These are phyloP conservation scores for Mnemiopsis leidyi DNA, from an alignment of 37 sponge, comb jelly and placozoan species.

Conservation along the genomic window DNA sequence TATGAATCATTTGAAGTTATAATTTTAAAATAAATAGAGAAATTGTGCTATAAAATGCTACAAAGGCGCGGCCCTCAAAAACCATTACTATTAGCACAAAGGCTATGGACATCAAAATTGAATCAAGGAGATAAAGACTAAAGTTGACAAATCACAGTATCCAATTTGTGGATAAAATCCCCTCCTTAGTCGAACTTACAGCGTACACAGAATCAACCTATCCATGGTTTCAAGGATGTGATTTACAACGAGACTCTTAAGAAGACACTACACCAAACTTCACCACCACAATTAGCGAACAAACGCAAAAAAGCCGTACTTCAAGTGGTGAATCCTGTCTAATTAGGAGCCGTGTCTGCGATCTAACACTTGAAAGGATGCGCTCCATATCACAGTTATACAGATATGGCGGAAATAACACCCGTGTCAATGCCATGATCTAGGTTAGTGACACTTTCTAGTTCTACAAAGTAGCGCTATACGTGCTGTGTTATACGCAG, in stretches of 20 bases:
- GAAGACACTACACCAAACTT: too few species aligned
- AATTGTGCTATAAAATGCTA: too few species aligned
- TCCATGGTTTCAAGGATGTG: not conserved
- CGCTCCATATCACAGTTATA: too few species aligned
- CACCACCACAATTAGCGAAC: too few species aligned
- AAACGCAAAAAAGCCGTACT: not conserved
- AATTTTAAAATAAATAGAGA: too few species aligned
- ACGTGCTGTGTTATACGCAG: too few species aligned
- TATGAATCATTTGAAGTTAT: too few species aligned
- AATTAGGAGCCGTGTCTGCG: not conserved
- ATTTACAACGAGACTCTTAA: too few species aligned
- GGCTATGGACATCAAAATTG: not conserved
- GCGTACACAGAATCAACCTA: not conserved
- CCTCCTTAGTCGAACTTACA: not conserved
- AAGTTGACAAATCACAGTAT: not conserved
- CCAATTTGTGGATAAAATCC: not conserved
- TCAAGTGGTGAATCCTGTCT: not conserved
- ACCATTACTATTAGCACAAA: not conserved
- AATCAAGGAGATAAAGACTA: not conserved
- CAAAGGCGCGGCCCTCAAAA: not conserved
- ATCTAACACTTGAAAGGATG: not conserved
- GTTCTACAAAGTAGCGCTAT: too few species aligned
- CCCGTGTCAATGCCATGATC: too few species aligned
- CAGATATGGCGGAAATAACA: too few species aligned
- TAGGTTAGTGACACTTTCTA: too few species aligned